Evolutionary conservation across 2,113 vertebrate species (phyloP).

Genomic region (Drymodes brunneopygia): DNA sequence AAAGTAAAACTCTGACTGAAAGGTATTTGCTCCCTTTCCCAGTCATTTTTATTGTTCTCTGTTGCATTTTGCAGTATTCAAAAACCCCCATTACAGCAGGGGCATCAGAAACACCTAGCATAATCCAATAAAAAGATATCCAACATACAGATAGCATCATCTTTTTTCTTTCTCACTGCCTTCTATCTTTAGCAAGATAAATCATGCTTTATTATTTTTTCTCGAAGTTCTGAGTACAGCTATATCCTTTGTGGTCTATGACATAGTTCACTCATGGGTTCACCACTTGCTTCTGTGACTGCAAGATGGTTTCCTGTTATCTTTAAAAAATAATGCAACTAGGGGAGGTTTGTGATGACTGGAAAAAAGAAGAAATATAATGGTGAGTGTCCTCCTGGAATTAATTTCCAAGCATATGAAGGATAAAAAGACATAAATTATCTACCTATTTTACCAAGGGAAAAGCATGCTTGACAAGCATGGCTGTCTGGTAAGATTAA

Average conservation of each 20-base stretch:
- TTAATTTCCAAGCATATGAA: background rate
- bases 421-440: background rate
- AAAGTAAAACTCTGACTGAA: background rate
- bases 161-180: background rate
- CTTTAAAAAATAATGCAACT: background rate
- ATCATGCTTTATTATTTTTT: background rate
- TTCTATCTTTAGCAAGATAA: background rate
- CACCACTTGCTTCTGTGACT: background rate
- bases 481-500: background rate
- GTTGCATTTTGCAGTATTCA: background rate
- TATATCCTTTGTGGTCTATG: background rate
- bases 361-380: background rate
- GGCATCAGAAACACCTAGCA: background rate
- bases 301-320: background rate
- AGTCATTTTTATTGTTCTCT: background rate
- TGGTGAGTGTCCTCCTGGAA: background rate
- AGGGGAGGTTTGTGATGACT: background rate
- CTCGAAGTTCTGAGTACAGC: background rate
- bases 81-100: background rate
- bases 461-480: background rate
- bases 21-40: background rate
- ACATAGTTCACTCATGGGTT: background rate
- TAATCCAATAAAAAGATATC: background rate
- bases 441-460: background rate
- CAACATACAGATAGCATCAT: fast-evolving